Evolutionary conservation across 2,888 invertebrate species (phyloP).

Genomic region (Andricus curvator): DNA sequence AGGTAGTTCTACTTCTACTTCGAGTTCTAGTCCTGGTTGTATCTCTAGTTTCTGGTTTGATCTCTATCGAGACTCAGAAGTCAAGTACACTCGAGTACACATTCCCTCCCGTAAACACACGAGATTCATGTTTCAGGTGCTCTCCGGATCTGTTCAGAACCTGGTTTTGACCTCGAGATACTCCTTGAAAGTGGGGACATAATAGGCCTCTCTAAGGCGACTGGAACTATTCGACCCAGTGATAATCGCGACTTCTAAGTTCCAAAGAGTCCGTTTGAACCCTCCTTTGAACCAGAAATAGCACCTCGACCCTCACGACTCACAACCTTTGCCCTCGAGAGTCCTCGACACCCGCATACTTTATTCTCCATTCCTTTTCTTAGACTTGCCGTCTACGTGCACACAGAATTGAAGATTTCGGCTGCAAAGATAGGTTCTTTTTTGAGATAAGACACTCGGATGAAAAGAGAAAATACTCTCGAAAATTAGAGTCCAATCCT

Average conservation of each 20-base stretch:
- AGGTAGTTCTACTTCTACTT: background rate
- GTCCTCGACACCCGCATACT: background rate
- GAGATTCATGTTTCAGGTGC: conserved; percentile 3
- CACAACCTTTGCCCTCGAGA: background rate
- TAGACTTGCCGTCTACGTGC: background rate
- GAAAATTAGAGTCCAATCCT: too few relatives aligned
- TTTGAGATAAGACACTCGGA: background rate
- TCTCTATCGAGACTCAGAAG: conserved; percentile 24
- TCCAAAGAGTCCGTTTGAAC: background rate
- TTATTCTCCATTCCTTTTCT: conserved; percentile 9
- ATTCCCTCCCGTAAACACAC: conserved; percentile 18
- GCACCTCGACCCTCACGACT: background rate
- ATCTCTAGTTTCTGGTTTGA: conserved; percentile 28
- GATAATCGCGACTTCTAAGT: conserved; percentile 15
- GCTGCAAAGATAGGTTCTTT: background rate
- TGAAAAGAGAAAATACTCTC: background rate
- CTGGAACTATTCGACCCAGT: background rate
- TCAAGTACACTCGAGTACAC: conserved; percentile 20
- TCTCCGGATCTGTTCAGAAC: conserved; percentile 6
- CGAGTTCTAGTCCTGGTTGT: conserved; percentile 1
- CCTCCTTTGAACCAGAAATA: conserved; percentile 6
- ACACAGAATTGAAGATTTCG: background rate
- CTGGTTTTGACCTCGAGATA: background rate
- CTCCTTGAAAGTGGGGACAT: background rate
- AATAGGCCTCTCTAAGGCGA: background rate